Conservation (phyloP, 2,888 invertebrate genomes). For the Cremastinae sp. region DNA sequence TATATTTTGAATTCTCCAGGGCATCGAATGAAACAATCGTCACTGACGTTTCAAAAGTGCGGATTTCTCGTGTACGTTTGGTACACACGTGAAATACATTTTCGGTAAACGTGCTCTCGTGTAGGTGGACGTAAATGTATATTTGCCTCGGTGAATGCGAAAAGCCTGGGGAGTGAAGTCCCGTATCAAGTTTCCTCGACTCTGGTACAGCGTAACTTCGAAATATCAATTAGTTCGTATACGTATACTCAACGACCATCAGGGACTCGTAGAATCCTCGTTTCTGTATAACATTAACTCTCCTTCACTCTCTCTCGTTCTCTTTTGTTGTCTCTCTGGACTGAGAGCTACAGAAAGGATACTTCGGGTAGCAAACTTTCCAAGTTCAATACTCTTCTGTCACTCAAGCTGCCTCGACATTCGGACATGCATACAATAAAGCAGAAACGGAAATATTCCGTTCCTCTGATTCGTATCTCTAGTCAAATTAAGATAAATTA, state of each 20-base stretch:
- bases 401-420: not conserved
- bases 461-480: conserved; percentile 32
- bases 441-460: conserved; percentile 20
- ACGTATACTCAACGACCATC: conserved; percentile 9
- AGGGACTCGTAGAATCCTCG: conserved; percentile 36
- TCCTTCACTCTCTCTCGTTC: not conserved
- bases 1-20: no score
- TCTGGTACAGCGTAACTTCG: conserved; percentile 27
- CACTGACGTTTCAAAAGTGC: no score
- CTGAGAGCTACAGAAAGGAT: conserved; percentile 4
- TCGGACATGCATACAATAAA: conserved; percentile 19
- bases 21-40: no score
- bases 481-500: conserved; percentile 41
- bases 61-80: no score
- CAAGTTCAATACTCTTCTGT: conserved; percentile 26
- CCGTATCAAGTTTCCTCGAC: conserved; percentile 31
- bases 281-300: conserved; percentile 12
- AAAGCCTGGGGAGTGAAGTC: conserved; percentile 21
- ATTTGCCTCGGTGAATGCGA: conserved; percentile 13
- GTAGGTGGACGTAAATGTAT: not conserved
- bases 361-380: conserved; percentile 24
- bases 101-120: not conserved
- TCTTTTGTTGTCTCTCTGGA: conserved; percentile 26
- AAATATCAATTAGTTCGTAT: conserved; percentile 47
- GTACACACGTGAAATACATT: not conserved